phyloP scores from a whole-genome alignment of 2,113 vertebrate species.

The Rattus norvegicus region DNA sequence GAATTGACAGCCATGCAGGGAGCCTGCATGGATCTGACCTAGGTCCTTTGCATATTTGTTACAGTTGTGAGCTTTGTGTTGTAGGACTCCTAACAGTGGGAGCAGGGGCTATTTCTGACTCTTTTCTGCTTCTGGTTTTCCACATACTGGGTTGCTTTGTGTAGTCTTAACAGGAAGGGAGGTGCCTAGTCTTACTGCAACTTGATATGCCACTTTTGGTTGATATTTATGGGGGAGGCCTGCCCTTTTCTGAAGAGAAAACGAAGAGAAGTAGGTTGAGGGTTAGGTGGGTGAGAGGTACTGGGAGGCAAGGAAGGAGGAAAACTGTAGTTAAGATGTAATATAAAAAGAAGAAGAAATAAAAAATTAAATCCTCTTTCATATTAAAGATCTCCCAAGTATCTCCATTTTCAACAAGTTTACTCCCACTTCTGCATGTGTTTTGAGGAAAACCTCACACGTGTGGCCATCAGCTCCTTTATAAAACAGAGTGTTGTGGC shows the following conservation, averaged over 20 bases:
- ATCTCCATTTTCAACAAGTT: neutral
- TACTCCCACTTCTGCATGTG: neutral
- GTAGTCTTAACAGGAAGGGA: neutral
- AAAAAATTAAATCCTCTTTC: slow-evolving; percentile 3
- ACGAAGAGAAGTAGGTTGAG: neutral
- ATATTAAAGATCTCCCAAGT: slow-evolving; percentile 23
- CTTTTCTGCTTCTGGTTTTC: neutral
- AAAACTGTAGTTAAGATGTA: neutral
- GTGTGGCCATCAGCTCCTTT: neutral
- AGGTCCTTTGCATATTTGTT: neutral
- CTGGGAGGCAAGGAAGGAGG: neutral
- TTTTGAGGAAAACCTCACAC: slow-evolving; percentile 25
- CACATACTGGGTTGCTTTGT: neutral
- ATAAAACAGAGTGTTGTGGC: neutral
- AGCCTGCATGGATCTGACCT: neutral
- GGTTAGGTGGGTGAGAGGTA: no score
- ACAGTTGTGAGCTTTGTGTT: neutral
- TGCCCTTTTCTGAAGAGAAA: neutral
- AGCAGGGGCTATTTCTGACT: neutral
- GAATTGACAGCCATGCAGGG: neutral
- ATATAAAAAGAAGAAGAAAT: neutral
- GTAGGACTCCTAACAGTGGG: neutral
- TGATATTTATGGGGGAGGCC: neutral
- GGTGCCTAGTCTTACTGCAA: neutral
- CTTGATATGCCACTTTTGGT: neutral